phyloP scores from a whole-genome alignment of 2,797 vertebrate genomes.

The Ateles fusciceps region DNA sequence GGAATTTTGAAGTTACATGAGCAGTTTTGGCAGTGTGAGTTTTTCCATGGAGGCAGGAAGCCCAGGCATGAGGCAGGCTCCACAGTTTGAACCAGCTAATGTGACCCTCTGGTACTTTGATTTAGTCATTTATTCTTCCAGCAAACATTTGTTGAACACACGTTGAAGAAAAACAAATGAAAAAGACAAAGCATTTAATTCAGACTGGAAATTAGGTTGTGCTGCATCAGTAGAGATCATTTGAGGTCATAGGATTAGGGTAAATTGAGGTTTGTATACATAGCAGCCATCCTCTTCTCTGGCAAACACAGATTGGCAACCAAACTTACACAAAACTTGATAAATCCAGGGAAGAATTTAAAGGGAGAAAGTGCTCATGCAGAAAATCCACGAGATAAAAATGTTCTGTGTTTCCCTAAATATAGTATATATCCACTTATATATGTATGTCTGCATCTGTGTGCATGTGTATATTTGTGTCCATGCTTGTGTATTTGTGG shows the following conservation, averaged over 20 bases:
- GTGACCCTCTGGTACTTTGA: background rate
- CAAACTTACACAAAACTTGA: background rate
- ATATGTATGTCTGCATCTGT: background rate
- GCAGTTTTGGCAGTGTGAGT: background rate
- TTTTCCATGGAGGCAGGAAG: background rate
- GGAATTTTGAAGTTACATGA: background rate
- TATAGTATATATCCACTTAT: background rate
- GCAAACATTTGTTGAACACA: background rate
- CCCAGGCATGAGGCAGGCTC: background rate
- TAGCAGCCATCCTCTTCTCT: background rate
- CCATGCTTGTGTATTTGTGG: background rate
- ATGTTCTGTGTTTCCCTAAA: background rate
- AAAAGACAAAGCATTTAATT: background rate
- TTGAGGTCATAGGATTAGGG: background rate
- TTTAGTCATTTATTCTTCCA: background rate
- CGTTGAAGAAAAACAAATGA: background rate
- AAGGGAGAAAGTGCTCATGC: background rate
- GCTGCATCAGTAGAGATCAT: background rate
- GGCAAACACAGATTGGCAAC: background rate
- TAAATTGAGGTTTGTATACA: background rate
- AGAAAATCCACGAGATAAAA: background rate
- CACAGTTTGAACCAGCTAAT: background rate
- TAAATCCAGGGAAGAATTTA: background rate
- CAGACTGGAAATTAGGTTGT: background rate
- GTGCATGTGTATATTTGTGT: rapidly evolving